phyloP scores from a whole-genome alignment of 2,888 invertebrate genomes.

The Leucoptera coffeella region DNA sequence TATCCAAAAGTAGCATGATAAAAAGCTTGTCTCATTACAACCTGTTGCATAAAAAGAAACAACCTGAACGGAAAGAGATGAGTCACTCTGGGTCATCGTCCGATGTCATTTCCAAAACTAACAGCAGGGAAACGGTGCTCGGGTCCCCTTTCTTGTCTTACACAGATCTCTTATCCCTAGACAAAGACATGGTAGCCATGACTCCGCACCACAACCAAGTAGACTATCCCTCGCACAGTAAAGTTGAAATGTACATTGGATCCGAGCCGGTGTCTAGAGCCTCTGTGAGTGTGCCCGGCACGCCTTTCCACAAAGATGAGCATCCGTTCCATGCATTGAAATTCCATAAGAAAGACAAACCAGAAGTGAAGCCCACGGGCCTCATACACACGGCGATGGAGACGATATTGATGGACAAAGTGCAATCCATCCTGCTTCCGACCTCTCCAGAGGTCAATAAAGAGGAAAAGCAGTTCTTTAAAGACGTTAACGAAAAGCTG shows the following conservation, averaged over 20 bases:
- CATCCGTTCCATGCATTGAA: conserved; percentile 13
- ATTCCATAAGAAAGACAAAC: conserved; percentile 15
- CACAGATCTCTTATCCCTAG: conserved; percentile 29
- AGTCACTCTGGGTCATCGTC: conserved; percentile 32
- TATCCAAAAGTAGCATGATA: conserved; percentile 39
- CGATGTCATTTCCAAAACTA: conserved; percentile 27
- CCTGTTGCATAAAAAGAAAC: conserved; percentile 31
- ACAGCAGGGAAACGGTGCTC: conserved; percentile 39
- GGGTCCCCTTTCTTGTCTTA: conserved; percentile 48
- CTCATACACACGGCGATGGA: conserved; percentile 49
- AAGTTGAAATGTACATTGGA: conserved; percentile 41
- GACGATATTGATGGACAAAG: conserved; percentile 50
- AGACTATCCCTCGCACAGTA: conserved; percentile 21
- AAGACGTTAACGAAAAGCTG: conserved; percentile 29
- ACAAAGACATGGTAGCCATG: conserved; percentile 15
- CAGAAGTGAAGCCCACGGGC: conserved; percentile 22
- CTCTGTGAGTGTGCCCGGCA: conserved; percentile 25
- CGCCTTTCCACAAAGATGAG: conserved; percentile 10
- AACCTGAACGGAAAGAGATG: conserved; percentile 16
- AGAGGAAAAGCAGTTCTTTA: conserved; percentile 26
- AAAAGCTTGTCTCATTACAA: conserved; percentile 42
- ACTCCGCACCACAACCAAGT: conserved; percentile 22
- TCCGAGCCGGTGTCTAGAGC: conserved; percentile 36
- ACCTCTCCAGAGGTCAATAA: conserved; percentile 21
- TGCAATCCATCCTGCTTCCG: conserved; percentile 32